Base-by-base conservation (phyloP, 2,113 vertebrate genomes). In the Tragelaphus buxtoni region DNA sequence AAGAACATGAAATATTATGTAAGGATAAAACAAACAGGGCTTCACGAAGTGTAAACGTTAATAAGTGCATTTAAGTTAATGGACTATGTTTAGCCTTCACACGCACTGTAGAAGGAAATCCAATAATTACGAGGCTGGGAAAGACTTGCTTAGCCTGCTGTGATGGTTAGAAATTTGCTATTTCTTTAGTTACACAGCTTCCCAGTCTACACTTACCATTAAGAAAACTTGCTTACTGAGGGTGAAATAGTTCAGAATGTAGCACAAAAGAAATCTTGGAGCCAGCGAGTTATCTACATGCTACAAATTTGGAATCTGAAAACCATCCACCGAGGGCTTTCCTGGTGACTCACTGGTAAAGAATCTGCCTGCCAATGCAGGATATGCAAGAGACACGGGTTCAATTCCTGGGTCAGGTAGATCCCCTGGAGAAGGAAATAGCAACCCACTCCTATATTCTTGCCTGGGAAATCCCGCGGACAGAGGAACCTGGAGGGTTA, bases 11-110 rank as follows among this genome's bases (percentile, higher is more conserved):
- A 91, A 91, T 83, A 51, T 22, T 79, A 88, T 45, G 18, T 49
- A 91, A 86, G 16, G 55, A 82, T 26, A 95, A 94, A 95, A 93
- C n/a, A 93, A 97, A 91, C n/a, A 92, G 47, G 7, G 56, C 55
- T 83, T 88, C 79, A 13, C 5, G 13, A 86, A 86, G 39, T 60
- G 2, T 81, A 81, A 93, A 82, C 85, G 35, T 85, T 90, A 84
- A 92, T 32, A 79, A 85, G 30, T 61, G n/a, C 32, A 84, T 53
- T 58, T 86, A 85, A 63, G 42, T 95, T 83, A 91, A 72, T 55
- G 58, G 80, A 79, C 87, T 22, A 30, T 79, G 42, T 61, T 95
- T 86, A 95, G 45, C 30, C 47, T 77, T 42, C 87, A 32, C 63
- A 53, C 0, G 28, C 11, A 53, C 28, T 35, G 6, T 22, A 65